Base-by-base conservation (phyloP, 2,888 invertebrate genomes). In the Callosobruchus maculatus region DNA sequence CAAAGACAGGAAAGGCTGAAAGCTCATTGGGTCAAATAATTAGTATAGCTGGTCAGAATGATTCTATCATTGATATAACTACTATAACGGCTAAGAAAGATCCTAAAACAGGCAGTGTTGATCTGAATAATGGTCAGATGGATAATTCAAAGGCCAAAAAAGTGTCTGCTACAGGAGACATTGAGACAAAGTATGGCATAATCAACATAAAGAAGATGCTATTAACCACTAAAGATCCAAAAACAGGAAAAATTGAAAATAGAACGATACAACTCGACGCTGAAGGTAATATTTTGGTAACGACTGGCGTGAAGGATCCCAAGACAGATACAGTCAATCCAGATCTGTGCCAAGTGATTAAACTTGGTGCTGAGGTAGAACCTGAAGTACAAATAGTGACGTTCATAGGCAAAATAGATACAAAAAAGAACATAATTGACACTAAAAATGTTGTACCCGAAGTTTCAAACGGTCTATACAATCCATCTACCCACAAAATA, bases 311-410 rank as follows among this genome's bases (percentile, higher is more conserved):
- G 2, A 84, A 89, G 69, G 91, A 92, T 83, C 91, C 91, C 18
- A 91, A 90, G 83, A 91, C 91, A 0, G 91, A 91, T 68, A 90
- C 89, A 78, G 80, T 88, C 7, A 92, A 93, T 86, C 89, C 91
- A 0, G 90, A 89, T 77, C 87, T 92, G 66, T 92, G 91, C 13
- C 93, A 92, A 82, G 87, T 93, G 1, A 90, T 93, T 74, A 92
- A 92, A 77, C 89, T 93, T 18, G 93, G 93, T 0, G 88, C 89
- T 2, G 92, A 92, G 82, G 90, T 93, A 22, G 88, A 87, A 74
- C 93, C 93, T 0, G 90, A 92, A 76, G 92, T 93, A 0, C 92
- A 93, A 87, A 90, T 93, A 0, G 91, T 92, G 0, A 91, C 92
- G 0, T 89, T 93, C 79, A 90, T 91, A 49, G 93, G 93, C 30